Conservation (phyloP, 2,113 vertebrate species). For the Phainopepla nitens region DNA sequence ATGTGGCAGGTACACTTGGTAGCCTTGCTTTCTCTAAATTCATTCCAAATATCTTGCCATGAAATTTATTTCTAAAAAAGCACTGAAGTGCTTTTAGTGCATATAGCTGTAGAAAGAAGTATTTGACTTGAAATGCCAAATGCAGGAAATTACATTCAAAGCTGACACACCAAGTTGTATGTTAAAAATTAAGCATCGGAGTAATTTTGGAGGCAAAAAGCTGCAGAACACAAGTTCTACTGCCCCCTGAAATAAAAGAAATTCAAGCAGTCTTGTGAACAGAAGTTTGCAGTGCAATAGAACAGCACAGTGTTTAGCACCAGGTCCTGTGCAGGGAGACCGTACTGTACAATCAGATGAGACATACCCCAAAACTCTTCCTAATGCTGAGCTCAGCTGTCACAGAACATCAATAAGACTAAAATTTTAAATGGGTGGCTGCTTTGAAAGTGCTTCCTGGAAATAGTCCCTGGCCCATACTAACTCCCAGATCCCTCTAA, state of each 20-base stretch:
- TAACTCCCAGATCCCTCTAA: background rate
- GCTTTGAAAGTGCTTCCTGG: background rate
- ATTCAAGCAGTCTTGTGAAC: background rate
- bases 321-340: background rate
- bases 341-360: background rate
- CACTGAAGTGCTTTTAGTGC: background rate
- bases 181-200: background rate
- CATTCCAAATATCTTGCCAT: background rate
- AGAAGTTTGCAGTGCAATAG: background rate
- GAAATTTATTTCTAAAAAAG: background rate
- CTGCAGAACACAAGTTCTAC: background rate
- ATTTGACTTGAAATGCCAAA: conserved; percentile 17
- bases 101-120: background rate
- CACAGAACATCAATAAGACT: background rate
- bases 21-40: background rate
- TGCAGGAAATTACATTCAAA: conserved; percentile 5
- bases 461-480: background rate
- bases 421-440: background rate
- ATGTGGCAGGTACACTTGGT: background rate
- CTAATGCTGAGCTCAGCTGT: background rate
- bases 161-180: background rate
- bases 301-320: background rate
- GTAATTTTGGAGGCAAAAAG: background rate
- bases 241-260: background rate
- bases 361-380: background rate